Evolutionary conservation across 2,113 vertebrate genomes (phyloP), one percentile per base, ranked within the genome.

Genomic region (Phocoena sinus): DNA sequence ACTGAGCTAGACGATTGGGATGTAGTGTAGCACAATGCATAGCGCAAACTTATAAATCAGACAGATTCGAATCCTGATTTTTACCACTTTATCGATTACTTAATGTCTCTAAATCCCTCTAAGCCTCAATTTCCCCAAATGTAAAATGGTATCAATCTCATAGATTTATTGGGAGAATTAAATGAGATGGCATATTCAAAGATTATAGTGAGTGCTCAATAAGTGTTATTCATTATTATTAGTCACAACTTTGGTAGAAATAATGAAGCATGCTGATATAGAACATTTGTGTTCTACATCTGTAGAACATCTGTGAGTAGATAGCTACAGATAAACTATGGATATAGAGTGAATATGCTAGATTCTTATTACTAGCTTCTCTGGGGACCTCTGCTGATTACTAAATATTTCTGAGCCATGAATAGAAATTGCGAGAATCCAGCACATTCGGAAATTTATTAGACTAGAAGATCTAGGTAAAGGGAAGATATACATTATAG

Each of bases 361-460:
- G 80, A 28, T 94, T 92, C 44, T 93, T 62, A 87, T 70, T 38
- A 31, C 44, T 89, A 23, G 41, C 12, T 97, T 97, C 77, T 93
- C 26, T 84, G 89, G 63, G 38, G 53, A 93, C 25, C 21, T 87
- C 25, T 93, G 26, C 74, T 91, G 41, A 90, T 93, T 87, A 81
- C 21, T 31, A 62, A 28, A 74, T 94, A 92, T 93, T 91, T 95
- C 68, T 87, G 74, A 94, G 60, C n/a, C 77, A 31, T 68, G 33
- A 70, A 31, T 53, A 76, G 50, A 84, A 44, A 71, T 65, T n/a
- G 60, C 6, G 73, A 83, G 85, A 93, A 86, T 95, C 18, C 9
- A 87, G 47, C 23, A 73, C 33, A 44, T 23, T 76, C 47, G 58
- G 38, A 97, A 89, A 80, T 50, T 44, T 84, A 73, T 38, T 97